These are phyloP conservation scores for Pseudococcus viburni DNA, from an alignment of 2,888 invertebrate species.

Conservation along the genomic window DNA sequence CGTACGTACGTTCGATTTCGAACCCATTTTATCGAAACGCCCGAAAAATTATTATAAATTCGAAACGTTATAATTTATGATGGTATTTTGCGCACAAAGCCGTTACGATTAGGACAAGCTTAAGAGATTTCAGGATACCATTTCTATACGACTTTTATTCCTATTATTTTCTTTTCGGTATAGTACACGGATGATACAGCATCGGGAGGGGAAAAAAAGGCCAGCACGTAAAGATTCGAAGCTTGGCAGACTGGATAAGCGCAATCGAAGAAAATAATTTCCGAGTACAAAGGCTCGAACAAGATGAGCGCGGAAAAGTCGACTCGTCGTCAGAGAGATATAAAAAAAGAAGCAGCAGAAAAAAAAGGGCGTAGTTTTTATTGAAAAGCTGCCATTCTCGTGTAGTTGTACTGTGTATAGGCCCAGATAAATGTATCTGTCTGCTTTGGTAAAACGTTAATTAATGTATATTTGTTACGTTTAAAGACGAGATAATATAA, in stretches of 20 bases:
- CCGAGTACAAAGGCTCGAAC: slow-evolving; percentile 36
- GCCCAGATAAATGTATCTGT: slow-evolving; percentile 24
- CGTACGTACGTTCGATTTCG: neutral
- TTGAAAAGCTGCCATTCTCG: neutral
- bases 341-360: neutral
- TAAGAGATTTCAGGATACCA: neutral
- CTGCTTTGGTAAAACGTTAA: slow-evolving; percentile 16
- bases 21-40: neutral
- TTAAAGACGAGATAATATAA: slow-evolving; percentile 44
- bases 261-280: slow-evolving; percentile 35
- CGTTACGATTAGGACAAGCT: neutral
- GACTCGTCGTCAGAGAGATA: neutral
- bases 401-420: neutral
- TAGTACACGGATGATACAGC: neutral
- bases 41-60: neutral
- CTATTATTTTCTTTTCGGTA: slow-evolving; percentile 23
- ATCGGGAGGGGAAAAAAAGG: neutral
- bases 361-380: slow-evolving; percentile 36
- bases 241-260: slow-evolving; percentile 14
- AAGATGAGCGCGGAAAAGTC: slow-evolving; percentile 24
- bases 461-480: slow-evolving; percentile 44
- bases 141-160: slow-evolving; percentile 10
- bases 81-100: neutral
- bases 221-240: slow-evolving; percentile 6
- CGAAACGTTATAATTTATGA: neutral